These are phyloP conservation scores for Rhinoraja longicauda DNA, from an alignment of 2,797 vertebrate genomes.

Conservation along the genomic window DNA sequence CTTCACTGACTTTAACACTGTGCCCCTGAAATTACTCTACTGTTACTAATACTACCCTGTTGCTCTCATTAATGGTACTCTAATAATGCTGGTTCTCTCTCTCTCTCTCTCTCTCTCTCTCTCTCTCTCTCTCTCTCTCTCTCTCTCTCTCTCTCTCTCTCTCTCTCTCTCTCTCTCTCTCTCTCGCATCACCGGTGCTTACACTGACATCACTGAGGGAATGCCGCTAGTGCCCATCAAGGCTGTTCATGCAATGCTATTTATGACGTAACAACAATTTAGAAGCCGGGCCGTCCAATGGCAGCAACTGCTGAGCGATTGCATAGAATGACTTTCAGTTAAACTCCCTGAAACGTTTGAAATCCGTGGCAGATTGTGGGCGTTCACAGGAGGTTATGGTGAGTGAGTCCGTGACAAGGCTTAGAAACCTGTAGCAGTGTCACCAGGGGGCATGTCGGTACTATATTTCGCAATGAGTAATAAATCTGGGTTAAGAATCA, in stretches of 20 bases:
- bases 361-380: neutral
- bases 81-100: neutral
- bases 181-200: neutral
- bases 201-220: neutral
- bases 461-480: neutral
- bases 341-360: neutral
- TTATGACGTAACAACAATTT: neutral
- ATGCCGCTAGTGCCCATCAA: neutral
- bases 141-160: neutral
- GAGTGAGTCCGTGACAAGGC: neutral
- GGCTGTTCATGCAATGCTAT: neutral
- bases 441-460: neutral
- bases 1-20: too few species aligned
- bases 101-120: neutral
- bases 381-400: neutral
- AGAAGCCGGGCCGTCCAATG: neutral
- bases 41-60: too few species aligned
- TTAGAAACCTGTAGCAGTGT: neutral
- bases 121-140: neutral
- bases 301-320: neutral
- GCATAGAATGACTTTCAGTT: neutral
- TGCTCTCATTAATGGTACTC: too few species aligned
- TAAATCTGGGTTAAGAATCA: neutral
- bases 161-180: neutral
- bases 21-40: too few species aligned